A percentile compares a stretch with the other conserved stretches of the same genome.
Evolutionary conservation across 2,113 vertebrate genomes (phyloP).

Genomic region (Nestor notabilis): DNA sequence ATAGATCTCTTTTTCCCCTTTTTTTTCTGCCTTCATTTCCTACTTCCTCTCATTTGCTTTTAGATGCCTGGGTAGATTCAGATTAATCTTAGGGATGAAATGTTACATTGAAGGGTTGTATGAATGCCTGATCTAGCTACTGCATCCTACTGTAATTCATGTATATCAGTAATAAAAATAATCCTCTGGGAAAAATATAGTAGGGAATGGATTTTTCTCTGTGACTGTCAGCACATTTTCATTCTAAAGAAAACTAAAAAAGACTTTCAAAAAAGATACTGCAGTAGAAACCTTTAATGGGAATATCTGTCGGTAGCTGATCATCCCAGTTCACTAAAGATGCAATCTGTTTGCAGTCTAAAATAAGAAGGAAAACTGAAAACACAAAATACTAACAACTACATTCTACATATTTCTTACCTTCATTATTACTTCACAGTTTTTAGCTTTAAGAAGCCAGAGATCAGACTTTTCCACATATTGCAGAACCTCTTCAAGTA

Average conservation of each 20-base stretch:
- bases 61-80: slow-evolving; percentile 43
- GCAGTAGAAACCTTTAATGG: neutral
- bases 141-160: slow-evolving; percentile 40
- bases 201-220: neutral
- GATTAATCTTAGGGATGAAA: slow-evolving; percentile 41
- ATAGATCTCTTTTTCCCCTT: neutral
- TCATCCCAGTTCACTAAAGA: neutral
- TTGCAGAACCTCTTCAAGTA: slow-evolving; percentile 18
- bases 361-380: neutral
- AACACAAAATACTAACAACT: slow-evolving; percentile 3
- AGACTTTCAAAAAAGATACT: neutral
- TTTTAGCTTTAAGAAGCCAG: slow-evolving; percentile 31
- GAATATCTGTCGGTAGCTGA: neutral
- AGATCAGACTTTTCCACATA: slow-evolving; percentile 35
- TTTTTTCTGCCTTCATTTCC: neutral
- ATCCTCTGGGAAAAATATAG: slow-evolving; percentile 39
- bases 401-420: neutral
- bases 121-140: slow-evolving; percentile 33
- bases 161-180: slow-evolving; percentile 45
- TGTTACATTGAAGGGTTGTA: slow-evolving; percentile 22
- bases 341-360: neutral
- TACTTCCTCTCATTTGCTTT: slow-evolving; percentile 34
- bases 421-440: neutral
- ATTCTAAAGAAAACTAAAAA: neutral
- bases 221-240: slow-evolving; percentile 26